These are phyloP conservation scores for Teleiodes luculella DNA, from an alignment of 2,888 invertebrate genomes.

Conservation along the genomic window DNA sequence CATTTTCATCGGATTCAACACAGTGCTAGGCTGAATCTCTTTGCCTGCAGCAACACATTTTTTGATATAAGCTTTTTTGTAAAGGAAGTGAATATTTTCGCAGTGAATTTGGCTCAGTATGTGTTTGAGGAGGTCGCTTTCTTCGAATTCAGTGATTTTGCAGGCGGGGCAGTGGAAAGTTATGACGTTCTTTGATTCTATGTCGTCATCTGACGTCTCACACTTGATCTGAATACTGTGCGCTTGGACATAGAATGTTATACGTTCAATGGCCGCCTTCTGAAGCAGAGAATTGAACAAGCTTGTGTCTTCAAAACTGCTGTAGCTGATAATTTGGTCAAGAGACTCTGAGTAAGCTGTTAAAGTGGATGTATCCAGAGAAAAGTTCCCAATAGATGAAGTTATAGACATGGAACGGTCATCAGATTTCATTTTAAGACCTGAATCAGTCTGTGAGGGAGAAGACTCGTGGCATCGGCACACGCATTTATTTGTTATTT, in stretches of 20 bases:
- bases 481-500: constrained; percentile 34
- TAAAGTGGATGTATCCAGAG: constrained; percentile 55
- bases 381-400: constrained; percentile 69
- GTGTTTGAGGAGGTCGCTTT: constrained; percentile 54
- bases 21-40: constrained; percentile 67
- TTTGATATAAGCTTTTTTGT: constrained; percentile 70
- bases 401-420: constrained; percentile 51
- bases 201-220: constrained; percentile 35
- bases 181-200: constrained; percentile 44
- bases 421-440: constrained; percentile 44
- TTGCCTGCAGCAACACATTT: constrained; percentile 59
- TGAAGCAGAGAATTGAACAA: constrained; percentile 52
- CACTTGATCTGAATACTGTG: constrained; percentile 62
- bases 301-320: constrained; percentile 61
- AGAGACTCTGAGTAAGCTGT: constrained; percentile 67
- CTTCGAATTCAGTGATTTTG: constrained; percentile 47
- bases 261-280: constrained; percentile 62
- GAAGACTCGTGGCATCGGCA: constrained; percentile 50
- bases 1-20: constrained; percentile 68
- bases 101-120: constrained; percentile 59
- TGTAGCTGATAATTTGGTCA: constrained; percentile 62
- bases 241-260: constrained; percentile 68
- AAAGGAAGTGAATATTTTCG: constrained; percentile 66
- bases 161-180: constrained; percentile 60
- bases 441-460: constrained; percentile 46